Base-by-base conservation (phyloP, 2,797 vertebrate species). In the Esox lucius region DNA sequence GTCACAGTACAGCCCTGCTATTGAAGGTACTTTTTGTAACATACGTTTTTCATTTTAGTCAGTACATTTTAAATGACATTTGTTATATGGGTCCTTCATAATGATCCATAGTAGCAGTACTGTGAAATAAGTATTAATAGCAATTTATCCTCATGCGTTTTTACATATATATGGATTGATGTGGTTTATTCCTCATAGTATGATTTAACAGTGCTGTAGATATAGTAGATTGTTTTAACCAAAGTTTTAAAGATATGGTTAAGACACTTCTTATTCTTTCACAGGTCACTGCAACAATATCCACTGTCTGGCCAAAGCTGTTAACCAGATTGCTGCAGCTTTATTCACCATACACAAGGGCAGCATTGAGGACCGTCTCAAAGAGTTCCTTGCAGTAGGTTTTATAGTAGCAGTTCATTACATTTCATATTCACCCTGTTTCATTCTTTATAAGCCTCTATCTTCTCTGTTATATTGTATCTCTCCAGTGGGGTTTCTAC, bases 291-390 rank as follows among this genome's bases (percentile, higher is more conserved):
- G 94, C 92, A 95, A 95, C 91, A 95, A 95, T 83, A 95, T 95
- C 74, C 94, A 95, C 46, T 95, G 94, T 83, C 86, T 95, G 92
- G 94, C 94, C 71, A 95, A 95, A 92, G 97, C 98, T n/a, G 22
- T 71, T 26, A 71, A 71, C 70, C 75, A 96, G 98, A 71, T 71
- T 2, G 70, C 70, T 61, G 70, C 70, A 56, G 70, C 70, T 35
- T 49, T 71, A 51, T 71, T 71, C 16, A 71, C 70, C n/a, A 71
- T 71, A 19, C 70, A 71, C 92, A 99, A 99, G 92, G 98, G 98
- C 85, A 99, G 97, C 95, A 99, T 99, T 82, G 98, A 99, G 91
- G 98, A 99, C 78, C 96, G 98, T 24, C 96, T 99, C 16, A 99
- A 99, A 84, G 97, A 99, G 92, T 99, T 99, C 90, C 91, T 99